A percentile compares a stretch with the other conserved stretches of the same genome.
Conservation (phyloP, 2,797 vertebrate species). For the Melanogrammus aeglefinus region DNA sequence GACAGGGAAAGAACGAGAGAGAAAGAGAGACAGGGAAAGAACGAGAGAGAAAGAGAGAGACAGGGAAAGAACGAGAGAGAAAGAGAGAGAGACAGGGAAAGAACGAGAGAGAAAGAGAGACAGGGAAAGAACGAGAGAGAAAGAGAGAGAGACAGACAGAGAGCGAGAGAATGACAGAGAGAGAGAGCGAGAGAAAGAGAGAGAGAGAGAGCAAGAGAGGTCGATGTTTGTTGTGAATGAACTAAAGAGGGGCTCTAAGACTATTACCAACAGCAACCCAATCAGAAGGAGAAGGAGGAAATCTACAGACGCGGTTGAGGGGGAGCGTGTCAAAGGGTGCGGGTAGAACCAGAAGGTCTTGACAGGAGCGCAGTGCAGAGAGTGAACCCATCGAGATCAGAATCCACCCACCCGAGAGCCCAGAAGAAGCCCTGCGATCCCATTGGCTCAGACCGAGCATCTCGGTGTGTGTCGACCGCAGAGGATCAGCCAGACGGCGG, state of each 20-base stretch:
- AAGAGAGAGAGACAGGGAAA: neutral
- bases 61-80: neutral
- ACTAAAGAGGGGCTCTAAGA: constrained; percentile 21
- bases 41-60: neutral
- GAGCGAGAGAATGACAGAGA: neutral
- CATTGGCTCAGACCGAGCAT: constrained; percentile 36
- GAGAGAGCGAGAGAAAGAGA: neutral
- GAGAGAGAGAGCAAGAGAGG: constrained; percentile 3
- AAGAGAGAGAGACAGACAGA: neutral
- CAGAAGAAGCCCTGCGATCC: constrained; percentile 13
- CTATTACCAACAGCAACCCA: neutral
- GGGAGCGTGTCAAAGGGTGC: neutral
- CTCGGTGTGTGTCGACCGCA: constrained; percentile 12
- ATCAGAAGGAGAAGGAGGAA: neutral
- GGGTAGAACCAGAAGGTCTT: constrained; percentile 14
- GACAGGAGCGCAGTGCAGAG: constrained; percentile 5
- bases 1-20: too few species aligned
- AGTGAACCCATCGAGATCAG: neutral
- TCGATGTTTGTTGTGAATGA: constrained; percentile 28
- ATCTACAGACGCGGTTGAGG: constrained; percentile 31
- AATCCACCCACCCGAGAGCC: neutral
- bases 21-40: neutral
- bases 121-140: neutral
- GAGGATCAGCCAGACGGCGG: neutral
- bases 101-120: neutral